Conservation (phyloP, 2,113 vertebrate species). For the Okapia johnstoni region DNA sequence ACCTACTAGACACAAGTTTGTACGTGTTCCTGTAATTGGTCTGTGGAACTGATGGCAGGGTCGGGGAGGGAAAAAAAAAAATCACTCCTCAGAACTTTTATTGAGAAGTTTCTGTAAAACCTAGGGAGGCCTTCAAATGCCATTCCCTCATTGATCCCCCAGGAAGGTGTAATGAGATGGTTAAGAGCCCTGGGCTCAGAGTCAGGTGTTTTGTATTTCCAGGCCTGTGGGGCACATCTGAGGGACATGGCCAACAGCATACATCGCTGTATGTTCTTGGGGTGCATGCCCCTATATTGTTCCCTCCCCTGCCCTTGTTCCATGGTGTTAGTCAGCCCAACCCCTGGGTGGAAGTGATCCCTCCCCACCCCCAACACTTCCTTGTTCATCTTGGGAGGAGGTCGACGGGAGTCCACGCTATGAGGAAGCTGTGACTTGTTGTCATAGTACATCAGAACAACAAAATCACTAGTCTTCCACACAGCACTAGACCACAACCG, state of each 20-base stretch:
- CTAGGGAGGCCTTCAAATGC: neutral
- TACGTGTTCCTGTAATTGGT: neutral
- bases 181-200: neutral
- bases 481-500: constrained; percentile 76
- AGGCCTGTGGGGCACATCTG: neutral
- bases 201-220: neutral
- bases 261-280: neutral
- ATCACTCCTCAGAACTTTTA: neutral
- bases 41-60: neutral
- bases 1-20: neutral
- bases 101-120: neutral
- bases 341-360: neutral
- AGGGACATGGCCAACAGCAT: neutral
- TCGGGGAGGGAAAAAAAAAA: neutral
- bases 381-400: neutral
- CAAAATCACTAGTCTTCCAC: constrained; percentile 95
- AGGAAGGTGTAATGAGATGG: neutral
- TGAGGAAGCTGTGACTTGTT: constrained; percentile 91
- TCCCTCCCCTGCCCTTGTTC: neutral
- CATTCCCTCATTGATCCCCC: neutral
- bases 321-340: neutral
- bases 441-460: constrained; percentile 85
- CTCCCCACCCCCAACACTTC: neutral
- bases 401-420: constrained; percentile 67
- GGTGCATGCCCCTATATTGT: neutral